phyloP scores from a whole-genome alignment of 2,888 invertebrate genomes.

The Pristionchus arcanus region DNA sequence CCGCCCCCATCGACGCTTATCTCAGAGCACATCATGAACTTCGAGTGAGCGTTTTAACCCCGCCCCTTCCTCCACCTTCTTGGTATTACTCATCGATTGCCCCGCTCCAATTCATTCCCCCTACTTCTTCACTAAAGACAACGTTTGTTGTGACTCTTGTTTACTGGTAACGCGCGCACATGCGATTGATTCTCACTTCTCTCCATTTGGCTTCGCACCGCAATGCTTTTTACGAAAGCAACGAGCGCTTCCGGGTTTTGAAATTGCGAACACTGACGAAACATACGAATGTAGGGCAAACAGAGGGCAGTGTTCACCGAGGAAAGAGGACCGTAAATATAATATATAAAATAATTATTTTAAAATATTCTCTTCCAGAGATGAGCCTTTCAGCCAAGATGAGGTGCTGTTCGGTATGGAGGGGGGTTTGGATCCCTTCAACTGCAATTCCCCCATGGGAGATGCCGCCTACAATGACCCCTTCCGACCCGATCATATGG shows the following conservation, averaged over 20 bases:
- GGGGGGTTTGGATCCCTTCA: not conserved
- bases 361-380: too few species aligned
- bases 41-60: conserved; percentile 42
- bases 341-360: not conserved
- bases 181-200: conserved; percentile 45
- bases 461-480: not conserved
- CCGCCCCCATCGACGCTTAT: conserved; percentile 41
- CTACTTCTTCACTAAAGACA: not conserved
- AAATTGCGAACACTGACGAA: conserved; percentile 20
- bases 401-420: conserved; percentile 46
- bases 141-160: conserved; percentile 49
- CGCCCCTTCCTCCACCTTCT: not conserved
- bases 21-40: conserved; percentile 51
- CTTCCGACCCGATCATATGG: not conserved
- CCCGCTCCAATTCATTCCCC: conserved; percentile 2
- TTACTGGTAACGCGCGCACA: conserved; percentile 39
- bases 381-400: conserved; percentile 44
- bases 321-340: not conserved
- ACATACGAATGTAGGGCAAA: conserved; percentile 26
- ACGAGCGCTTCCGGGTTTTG: not conserved
- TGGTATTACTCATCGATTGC: conserved; percentile 34
- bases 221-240: not conserved
- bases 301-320: not conserved
- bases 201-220: not conserved
- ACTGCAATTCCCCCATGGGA: conserved; percentile 1